These are phyloP conservation scores for Epistrophe grossulariae DNA, from an alignment of 2,888 invertebrate species.

Conservation along the genomic window DNA sequence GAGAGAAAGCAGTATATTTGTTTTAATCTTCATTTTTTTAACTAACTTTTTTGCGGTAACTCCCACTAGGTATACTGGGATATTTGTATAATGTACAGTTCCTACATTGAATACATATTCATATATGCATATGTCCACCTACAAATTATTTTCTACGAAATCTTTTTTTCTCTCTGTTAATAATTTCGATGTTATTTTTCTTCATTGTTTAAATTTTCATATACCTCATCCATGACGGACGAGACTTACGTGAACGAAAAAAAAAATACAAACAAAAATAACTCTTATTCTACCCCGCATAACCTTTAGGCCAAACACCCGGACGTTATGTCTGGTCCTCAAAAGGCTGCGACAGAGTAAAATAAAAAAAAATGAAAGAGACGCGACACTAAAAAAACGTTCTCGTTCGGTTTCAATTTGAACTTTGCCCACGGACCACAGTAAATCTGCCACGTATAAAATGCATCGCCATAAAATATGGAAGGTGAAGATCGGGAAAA, in stretches of 20 bases:
- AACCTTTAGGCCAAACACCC: conserved; percentile 22
- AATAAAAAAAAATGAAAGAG: conserved; percentile 4
- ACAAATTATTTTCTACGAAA: conserved; percentile 14
- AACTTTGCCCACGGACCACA: conserved; percentile 51
- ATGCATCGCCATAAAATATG: conserved; percentile 31
- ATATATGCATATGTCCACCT: conserved; percentile 4
- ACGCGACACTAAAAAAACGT: background rate
- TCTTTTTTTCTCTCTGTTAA: conserved; percentile 28
- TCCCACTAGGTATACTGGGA: background rate
- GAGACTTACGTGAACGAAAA: conserved; percentile 10
- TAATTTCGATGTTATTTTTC: conserved; percentile 28
- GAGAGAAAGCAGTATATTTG: conserved; percentile 23
- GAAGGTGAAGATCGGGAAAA: background rate
- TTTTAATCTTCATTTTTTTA: conserved; percentile 14
- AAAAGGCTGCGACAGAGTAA: conserved; percentile 5
- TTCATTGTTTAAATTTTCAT: conserved; percentile 32
- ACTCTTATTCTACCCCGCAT: conserved; percentile 9
- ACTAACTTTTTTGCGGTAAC: conserved; percentile 1
- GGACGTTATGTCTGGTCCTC: conserved; percentile 41
- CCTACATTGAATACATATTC: too few relatives aligned
- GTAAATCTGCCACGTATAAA: conserved; percentile 63
- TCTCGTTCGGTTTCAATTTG: conserved; percentile 49
- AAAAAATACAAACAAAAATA: conserved; percentile 3
- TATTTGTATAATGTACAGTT: background rate
- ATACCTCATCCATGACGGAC: conserved; percentile 1